Evolutionary conservation across 2,888 invertebrate genomes (phyloP), one percentile per base, ranked within the genome.

Genomic region (Venusia cambrica): DNA sequence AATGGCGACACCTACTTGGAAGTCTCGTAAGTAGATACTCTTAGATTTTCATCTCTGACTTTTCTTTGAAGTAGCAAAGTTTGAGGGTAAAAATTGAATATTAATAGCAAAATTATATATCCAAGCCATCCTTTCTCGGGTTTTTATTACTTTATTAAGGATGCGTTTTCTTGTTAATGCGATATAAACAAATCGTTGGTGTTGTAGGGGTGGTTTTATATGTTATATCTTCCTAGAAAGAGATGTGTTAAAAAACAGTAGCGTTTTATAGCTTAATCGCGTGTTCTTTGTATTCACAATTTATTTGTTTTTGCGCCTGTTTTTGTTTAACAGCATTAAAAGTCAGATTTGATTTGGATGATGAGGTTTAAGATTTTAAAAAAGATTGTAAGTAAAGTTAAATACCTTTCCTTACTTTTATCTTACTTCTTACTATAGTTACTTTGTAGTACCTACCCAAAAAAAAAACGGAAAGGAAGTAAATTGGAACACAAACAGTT

Each of bases 81-180:
- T 76, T 72, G 68, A 68, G 72, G 76, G 73, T 74, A 73, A 75
- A 84, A 81, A 85, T 85, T 84, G 85, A 87, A 87, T 87, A 85
- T 87, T 85, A 87, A 87, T 87, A 83, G 85, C 76, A 62, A 84
- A 77, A 84, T 85, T 84, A 85, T n/a, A n/a, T 78, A 73, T 70
- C 66, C 60, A 45, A 51, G 53, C 43, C 61, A 68, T 65, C 71
- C 61, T 59, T 68, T 66, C 68, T 64, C 38, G 57, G 63, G 66
- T 72, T 79, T 83, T 85, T 85, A 87, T 87, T 77, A 69, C 85
- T 85, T 79, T 85, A 85, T 85, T 84, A 81, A 63, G 54, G 48
- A 38, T 48, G 53, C 48, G 58, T 62, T 59, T 74, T 76, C 76
- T 73, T 62, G 75, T 81, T 83, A 84, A 81, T 78, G 71, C 57